Percentiles rank a stretch among this genome's conserved stretches.
These are phyloP conservation scores for Ursus arctos DNA, from an alignment of 2,113 vertebrate genomes.

Conservation along the genomic window DNA sequence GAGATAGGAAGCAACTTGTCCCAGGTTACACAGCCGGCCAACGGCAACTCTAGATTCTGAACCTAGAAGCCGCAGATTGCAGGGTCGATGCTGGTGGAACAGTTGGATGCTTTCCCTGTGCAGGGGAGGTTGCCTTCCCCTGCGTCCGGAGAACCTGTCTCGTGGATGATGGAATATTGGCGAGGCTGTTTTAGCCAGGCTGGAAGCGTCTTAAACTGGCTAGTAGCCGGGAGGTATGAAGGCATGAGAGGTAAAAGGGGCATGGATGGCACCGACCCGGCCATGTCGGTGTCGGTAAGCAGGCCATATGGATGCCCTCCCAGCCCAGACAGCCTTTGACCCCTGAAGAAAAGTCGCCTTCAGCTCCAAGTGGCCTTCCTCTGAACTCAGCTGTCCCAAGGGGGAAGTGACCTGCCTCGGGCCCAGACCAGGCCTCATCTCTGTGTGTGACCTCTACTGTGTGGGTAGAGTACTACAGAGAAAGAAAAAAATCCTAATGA, in stretches of 20 bases:
- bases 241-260: background rate
- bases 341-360: conserved; percentile 39
- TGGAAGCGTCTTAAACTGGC: background rate
- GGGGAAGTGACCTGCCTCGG: background rate
- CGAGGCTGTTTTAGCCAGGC: background rate
- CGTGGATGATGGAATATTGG: background rate
- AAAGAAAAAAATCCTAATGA: conserved; percentile 62
- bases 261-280: background rate
- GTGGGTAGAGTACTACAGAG: conserved; percentile 57
- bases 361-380: background rate
- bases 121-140: background rate
- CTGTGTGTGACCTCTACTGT: conserved; percentile 77
- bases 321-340: background rate
- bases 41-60: conserved; percentile 10
- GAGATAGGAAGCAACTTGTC: background rate
- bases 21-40: background rate
- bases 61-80: background rate
- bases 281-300: background rate
- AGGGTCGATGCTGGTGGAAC: background rate
- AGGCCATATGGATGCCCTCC: background rate
- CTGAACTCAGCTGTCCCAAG: conserved; percentile 19
- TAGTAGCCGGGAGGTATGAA: background rate
- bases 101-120: background rate
- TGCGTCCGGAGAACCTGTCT: background rate
- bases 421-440: background rate